Evolutionary conservation across 2,113 vertebrate genomes (phyloP).

Genomic region (Oreochromis tanganicae): DNA sequence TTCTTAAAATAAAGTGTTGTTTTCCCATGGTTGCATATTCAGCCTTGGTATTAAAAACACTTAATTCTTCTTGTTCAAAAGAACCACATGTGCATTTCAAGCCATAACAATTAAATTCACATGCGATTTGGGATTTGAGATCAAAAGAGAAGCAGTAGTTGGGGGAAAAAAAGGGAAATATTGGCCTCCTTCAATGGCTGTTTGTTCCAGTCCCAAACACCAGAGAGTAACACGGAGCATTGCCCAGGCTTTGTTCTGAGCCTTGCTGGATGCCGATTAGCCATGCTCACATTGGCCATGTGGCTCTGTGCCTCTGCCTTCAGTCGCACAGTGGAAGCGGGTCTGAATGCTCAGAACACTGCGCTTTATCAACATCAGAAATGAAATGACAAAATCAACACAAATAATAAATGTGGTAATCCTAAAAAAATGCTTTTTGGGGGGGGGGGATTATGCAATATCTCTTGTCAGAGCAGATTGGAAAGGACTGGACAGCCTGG

Average conservation of each 20-base stretch:
- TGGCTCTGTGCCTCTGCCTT: slow-evolving; percentile 29
- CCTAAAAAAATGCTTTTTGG: not conserved
- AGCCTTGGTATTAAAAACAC: not conserved
- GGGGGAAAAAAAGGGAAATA: not conserved
- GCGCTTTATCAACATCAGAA: not conserved
- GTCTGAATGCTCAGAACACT: not conserved
- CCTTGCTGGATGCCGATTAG: slow-evolving; percentile 37
- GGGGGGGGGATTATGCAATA: not conserved
- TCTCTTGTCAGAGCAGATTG: not conserved
- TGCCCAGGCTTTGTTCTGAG: slow-evolving; percentile 54
- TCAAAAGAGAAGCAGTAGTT: slow-evolving; percentile 24
- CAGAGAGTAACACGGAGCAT: not conserved
- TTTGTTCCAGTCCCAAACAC: slow-evolving; percentile 27
- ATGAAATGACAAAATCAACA: not conserved
- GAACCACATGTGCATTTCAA: not conserved
- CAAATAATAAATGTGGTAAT: not conserved
- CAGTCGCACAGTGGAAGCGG: not conserved
- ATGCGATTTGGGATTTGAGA: not conserved
- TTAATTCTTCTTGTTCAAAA: not conserved
- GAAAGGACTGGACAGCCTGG: not conserved
- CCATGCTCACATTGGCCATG: slow-evolving; percentile 33
- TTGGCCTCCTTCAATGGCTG: not conserved
- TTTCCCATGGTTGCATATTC: not conserved
- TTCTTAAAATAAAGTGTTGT: not conserved
- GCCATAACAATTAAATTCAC: not conserved